Evolutionary conservation across 1,140 invertebrate species (phyloP), one percentile per base, ranked within the genome.

Genomic region (Aphaenogaster floridana): DNA sequence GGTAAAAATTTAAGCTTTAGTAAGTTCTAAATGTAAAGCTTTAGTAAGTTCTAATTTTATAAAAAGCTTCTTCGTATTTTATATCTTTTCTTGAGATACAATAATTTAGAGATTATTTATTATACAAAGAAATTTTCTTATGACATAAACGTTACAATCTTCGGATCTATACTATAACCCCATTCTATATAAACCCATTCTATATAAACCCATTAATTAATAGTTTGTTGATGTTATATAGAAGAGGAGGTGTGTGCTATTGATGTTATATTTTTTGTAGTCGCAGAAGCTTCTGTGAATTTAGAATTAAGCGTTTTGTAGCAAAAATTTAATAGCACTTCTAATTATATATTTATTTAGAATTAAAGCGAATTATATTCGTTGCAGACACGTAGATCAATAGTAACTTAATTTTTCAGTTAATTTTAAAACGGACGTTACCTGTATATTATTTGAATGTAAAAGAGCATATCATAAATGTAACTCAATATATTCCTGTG

Each of bases 321-420:
- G 9, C 7, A 3, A 52, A 80, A 80, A 80, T 69, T 39, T 79
- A 79, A 64, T 50, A 39, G 13, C 11, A 8, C 2, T 1, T 11
- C 7, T 80, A 68, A 54, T 80, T 68, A 54, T 8, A 54, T 13
- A 69, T 66, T 39, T 15, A 42, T 76, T 57, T 8, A 15, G 9
- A 80, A 68, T 68, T 39, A 21, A 79, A 36, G 34, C n/a, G 5
- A 42, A 52, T 64, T 77, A 61, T 77, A 61, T 77, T 45, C 0
- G 4, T 11, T 61, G 17, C 36, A 11, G 6, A 8, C 6, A 36
- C 15, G 6, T 48, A 80, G 68, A 66, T 28, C 34, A 13, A 68
- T 9, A 50, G 50, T 39, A 50, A 50, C 15, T 36, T 79, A 21
- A 79, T 64, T 79, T 2, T 48, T 36, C 15, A 64, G 17, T 48